Evolutionary conservation across 1,140 invertebrate species (phyloP), one percentile per base, ranked within the genome.

Genomic region (Cephus cinctus): DNA sequence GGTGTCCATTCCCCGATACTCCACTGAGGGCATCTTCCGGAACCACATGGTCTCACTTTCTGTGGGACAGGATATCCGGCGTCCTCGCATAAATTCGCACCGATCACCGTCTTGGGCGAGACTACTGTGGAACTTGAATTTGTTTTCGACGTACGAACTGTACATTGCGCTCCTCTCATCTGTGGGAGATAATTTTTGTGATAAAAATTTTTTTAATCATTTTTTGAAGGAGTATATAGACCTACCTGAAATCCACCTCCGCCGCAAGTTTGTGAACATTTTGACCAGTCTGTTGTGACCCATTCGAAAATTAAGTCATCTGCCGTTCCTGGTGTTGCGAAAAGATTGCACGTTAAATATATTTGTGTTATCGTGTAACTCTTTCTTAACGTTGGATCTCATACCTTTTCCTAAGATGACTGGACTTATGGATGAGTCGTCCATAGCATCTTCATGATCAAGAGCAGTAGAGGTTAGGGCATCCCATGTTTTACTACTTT

Each of bases 241-340:
- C 47, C 61, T 69, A 81, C 80, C 65, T 83, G 81, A 54, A 80
- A 81, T 51, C 89, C 90, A 43, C 83, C 84, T 22, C 87, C 86
- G 5, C 92, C 93, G 65, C 94, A 97, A 6, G 86, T 84, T 59
- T 88, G 85, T 2, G 89, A 92, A 72, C 95, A 97, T 20, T 83
- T 78, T 1, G 90, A 90, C 91, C 91, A 94, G 19, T 89, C 83
- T 1, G 87, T 86, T 4, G 87, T 83, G 50, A 84, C 78, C 91
- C 90, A 94, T 57, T 86, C 83, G 63, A 90, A 91, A 59, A 84
- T 79, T 47, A 85, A 73, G 46, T 81, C 79, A 27, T 81, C 80
- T 4, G 64, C 50, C 42, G 62, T 46, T 25, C 77, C 75, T 71
- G 49, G 31, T 59, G 54, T 8, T 35, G 52, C 19, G 12, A 20